Base-by-base conservation (phyloP, 2,888 invertebrate genomes). In the Lochmaea crataegi region DNA sequence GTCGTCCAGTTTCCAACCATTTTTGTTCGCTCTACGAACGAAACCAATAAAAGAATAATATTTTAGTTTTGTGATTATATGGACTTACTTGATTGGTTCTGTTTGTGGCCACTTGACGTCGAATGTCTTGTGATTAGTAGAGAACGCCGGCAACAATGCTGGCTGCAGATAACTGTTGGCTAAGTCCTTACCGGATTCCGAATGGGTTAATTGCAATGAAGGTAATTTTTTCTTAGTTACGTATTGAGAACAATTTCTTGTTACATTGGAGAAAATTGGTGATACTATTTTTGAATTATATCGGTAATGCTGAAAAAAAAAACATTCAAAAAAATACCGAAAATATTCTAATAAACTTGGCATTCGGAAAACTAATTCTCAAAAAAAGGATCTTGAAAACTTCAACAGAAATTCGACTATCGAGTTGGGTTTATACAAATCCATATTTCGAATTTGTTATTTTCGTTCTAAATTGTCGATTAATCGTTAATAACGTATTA, bases 111-210 rank as follows among this genome's bases (percentile, higher is more conserved):
- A 16, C 11, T 53, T 9, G 3, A 53, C 10, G 10, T 53, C 16
- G 11, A 16, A 10, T 53, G 1, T 53, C 18, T 53, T 53, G 9
- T 18, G 11, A 53, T 53, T 10, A 14, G 26, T 32, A 12, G 26
- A 26, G n/a, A 58, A 58, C 1, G 58, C 58, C 9, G 58, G 58
- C n/a, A 58, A 32, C 32, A 14, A 32, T 26, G 58, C 58, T 26
- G 58, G 58, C 58, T 58, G 58, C 32, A 58, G 12, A 12, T 32
- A 7, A 58, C 32, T 32, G 14, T 58, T 58, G 58, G 12, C 58
- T 12, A 32, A 58, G 4, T 26, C 32, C 7, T 58, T 58, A 2
- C 1, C 32, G n/a, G 18, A 53, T 10, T 10, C 16, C 1, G 2
- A 10, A 18, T 58, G 14, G 32, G 58, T 12, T 32, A 58, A 32